Evolutionary conservation across 2,113 vertebrate species (phyloP).

Genomic region (Callipepla californica): DNA sequence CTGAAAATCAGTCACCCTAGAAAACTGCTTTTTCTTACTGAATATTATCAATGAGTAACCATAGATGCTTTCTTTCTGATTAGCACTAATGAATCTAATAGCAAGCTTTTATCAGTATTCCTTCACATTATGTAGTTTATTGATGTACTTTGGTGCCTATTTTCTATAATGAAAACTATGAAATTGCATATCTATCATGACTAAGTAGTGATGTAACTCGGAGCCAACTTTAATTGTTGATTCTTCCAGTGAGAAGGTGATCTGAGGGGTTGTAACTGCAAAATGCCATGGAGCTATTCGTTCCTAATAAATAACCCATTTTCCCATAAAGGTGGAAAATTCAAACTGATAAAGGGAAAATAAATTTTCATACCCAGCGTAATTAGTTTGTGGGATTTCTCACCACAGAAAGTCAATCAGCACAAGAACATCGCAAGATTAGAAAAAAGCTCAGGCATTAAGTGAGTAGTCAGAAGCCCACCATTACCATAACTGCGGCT

Average conservation of each 20-base stretch:
- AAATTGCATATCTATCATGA: slow-evolving; percentile 67
- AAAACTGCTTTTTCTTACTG: slow-evolving; percentile 8
- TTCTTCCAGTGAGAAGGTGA: neutral
- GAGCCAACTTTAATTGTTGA: slow-evolving; percentile 58
- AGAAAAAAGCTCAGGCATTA: neutral
- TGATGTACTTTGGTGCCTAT: slow-evolving; percentile 65
- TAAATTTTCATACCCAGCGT: neutral
- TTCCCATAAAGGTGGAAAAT: slow-evolving; percentile 22
- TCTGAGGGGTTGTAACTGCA: neutral
- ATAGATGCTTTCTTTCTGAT: slow-evolving; percentile 52
- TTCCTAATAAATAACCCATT: neutral
- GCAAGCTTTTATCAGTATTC: slow-evolving; percentile 53
- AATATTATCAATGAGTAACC: slow-evolving; percentile 17
- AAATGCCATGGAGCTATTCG: neutral
- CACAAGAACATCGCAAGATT: neutral
- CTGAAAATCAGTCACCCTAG: slow-evolving; percentile 18
- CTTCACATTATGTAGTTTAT: slow-evolving; percentile 54
- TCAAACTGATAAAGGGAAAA: slow-evolving; percentile 17
- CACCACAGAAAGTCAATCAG: neutral
- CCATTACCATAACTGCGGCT: neutral
- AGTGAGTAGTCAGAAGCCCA: neutral
- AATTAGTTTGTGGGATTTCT: neutral
- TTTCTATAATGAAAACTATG: slow-evolving; percentile 64
- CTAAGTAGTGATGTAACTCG: slow-evolving; percentile 58
- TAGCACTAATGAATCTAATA: slow-evolving; percentile 69